phyloP scores from a whole-genome alignment of 2,888 invertebrate species.

The Scaptomyza parva region DNA sequence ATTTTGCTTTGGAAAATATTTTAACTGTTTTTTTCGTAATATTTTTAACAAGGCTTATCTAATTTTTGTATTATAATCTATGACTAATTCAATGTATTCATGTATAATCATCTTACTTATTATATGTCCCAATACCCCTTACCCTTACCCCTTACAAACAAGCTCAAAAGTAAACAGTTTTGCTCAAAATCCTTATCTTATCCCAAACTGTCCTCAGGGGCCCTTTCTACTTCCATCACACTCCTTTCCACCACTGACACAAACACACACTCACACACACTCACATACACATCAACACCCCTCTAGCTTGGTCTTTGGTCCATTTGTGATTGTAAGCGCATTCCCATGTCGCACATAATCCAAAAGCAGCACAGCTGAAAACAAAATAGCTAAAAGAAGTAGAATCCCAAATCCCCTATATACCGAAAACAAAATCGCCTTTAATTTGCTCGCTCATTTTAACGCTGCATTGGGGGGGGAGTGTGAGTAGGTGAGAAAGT shows the following conservation, averaged over 20 bases:
- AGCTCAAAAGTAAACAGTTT: slow-evolving; percentile 10
- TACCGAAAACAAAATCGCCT: slow-evolving; percentile 56
- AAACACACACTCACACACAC: too few species aligned
- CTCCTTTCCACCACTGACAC: slow-evolving; percentile 12
- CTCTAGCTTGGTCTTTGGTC: slow-evolving; percentile 9
- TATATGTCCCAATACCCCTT: background rate
- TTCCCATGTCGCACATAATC: slow-evolving; percentile 62
- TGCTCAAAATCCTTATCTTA: slow-evolving; percentile 3
- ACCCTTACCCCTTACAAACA: background rate
- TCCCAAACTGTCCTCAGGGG: slow-evolving; percentile 22
- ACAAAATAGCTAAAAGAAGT: background rate
- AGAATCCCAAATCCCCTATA: slow-evolving; percentile 57
- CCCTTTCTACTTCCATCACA: slow-evolving; percentile 3
- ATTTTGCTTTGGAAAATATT: background rate
- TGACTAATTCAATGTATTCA: background rate
- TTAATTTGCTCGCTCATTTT: slow-evolving; percentile 66
- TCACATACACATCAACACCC: slow-evolving; percentile 9
- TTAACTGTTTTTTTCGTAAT: background rate
- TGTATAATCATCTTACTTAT: background rate
- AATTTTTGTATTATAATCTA: background rate
- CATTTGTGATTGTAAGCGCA: slow-evolving; percentile 45
- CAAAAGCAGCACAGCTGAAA: slow-evolving; percentile 52
- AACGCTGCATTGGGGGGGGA: slow-evolving; percentile 8
- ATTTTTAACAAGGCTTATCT: too few species aligned
- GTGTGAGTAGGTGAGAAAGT: too few species aligned